These are phyloP conservation scores for Mellivora capensis DNA, from an alignment of 2,113 vertebrate species.

Conservation along the genomic window DNA sequence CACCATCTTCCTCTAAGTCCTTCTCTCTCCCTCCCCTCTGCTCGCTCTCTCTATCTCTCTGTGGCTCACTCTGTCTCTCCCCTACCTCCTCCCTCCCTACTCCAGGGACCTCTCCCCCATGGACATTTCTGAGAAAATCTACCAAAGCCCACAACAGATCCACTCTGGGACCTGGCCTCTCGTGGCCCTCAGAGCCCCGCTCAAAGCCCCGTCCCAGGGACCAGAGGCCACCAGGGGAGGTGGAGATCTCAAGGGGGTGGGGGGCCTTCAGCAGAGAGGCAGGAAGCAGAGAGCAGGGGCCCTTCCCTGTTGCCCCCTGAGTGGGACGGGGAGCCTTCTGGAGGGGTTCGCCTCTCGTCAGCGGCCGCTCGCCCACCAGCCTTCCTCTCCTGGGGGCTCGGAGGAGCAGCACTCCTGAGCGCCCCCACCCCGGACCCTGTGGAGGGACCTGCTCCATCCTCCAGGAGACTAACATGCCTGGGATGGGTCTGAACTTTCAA, in stretches of 20 bases:
- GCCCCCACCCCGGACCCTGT: background rate
- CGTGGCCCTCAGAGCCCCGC: background rate
- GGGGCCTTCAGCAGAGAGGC: background rate
- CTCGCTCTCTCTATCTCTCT: too few relatives aligned
- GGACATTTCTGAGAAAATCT: slow-evolving; percentile 81
- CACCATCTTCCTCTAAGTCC: background rate
- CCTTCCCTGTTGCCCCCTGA: background rate
- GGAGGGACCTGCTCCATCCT: background rate
- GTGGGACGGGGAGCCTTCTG: background rate
- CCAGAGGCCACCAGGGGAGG: background rate
- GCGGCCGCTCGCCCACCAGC: background rate
- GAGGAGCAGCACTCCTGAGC: background rate
- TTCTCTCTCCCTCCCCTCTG: background rate
- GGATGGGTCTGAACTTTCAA: background rate
- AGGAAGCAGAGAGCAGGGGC: background rate
- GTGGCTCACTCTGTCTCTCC: background rate
- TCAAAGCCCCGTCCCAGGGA: too few relatives aligned
- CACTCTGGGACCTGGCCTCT: background rate
- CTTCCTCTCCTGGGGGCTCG: background rate
- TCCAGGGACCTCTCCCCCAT: slow-evolving; percentile 71
- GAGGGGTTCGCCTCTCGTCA: background rate
- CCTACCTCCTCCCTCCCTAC: accelerated
- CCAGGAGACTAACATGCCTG: background rate
- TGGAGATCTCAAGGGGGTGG: background rate
- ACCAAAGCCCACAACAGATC: slow-evolving; percentile 67